A percentile compares a stretch with the other conserved stretches of the same genome.
Conservation (phyloP, 1,140 invertebrate genomes). For the Drosophila mojavensis region DNA sequence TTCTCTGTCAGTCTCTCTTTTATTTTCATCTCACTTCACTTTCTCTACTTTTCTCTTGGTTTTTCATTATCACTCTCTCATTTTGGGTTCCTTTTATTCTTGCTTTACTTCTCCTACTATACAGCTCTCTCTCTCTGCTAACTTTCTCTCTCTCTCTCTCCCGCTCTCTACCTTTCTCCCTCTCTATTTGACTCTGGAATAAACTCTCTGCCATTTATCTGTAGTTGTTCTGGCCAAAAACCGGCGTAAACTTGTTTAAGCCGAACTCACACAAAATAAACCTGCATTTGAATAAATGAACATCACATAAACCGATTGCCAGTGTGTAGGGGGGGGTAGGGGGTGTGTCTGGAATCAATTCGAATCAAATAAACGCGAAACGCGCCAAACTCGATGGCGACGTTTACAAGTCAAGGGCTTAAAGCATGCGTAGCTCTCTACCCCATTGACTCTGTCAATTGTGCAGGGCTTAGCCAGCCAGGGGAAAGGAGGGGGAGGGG, state of each 20-base stretch:
- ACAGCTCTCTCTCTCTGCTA: too few relatives aligned
- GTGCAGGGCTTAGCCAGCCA: not conserved
- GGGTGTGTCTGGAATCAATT: constrained; percentile 16
- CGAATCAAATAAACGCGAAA: constrained; percentile 58
- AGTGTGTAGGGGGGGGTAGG: too few relatives aligned
- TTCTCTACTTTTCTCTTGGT: too few relatives aligned
- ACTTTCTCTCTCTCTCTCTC: too few relatives aligned
- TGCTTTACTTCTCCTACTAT: too few relatives aligned
- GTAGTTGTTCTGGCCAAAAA: constrained; percentile 45
- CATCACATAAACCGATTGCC: constrained; percentile 66
- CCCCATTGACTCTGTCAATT: constrained; percentile 22
- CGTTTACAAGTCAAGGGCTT: constrained; percentile 60
- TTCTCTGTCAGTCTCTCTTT: too few relatives aligned
- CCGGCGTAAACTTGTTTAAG: constrained; percentile 70
- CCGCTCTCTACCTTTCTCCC: too few relatives aligned
- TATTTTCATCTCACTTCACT: too few relatives aligned
- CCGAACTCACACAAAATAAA: constrained; percentile 42
- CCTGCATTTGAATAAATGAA: constrained; percentile 73
- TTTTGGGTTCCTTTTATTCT: too few relatives aligned
- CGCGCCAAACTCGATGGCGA: constrained; percentile 24
- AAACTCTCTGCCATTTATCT: constrained; percentile 20
- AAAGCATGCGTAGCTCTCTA: constrained; percentile 16
- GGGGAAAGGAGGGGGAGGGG: not conserved
- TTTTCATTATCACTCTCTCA: too few relatives aligned
- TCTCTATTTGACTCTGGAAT: too few relatives aligned